Conservation (phyloP, 2,797 vertebrate species). For the Enoplosus armatus region DNA sequence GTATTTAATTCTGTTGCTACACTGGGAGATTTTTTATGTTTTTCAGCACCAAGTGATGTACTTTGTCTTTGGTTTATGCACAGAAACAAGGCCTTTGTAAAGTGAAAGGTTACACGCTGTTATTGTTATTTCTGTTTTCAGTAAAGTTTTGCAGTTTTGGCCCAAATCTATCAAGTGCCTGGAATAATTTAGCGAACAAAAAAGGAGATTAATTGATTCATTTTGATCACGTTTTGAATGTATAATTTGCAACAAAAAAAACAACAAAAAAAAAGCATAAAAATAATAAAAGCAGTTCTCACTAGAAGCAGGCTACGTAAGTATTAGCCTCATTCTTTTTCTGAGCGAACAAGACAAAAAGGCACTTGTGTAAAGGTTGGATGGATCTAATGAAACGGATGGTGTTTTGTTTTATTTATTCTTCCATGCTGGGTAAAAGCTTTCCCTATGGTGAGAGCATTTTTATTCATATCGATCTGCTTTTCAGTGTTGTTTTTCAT, state of each 20-base stretch:
- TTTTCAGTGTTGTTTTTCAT: slow-evolving; percentile 74
- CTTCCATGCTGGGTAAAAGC: slow-evolving; percentile 80
- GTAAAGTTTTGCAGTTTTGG: slow-evolving; percentile 61
- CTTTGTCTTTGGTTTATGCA: slow-evolving; percentile 1
- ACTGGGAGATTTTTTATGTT: slow-evolving; percentile 29
- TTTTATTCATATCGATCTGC: slow-evolving; percentile 74
- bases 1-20: slow-evolving; percentile 52
- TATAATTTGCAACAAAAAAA: slow-evolving; percentile 63
- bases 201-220: slow-evolving; percentile 50
- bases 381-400: slow-evolving; percentile 71
- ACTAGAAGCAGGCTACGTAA: slow-evolving; percentile 24
- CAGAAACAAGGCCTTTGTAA: slow-evolving; percentile 49
- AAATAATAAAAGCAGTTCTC: slow-evolving; percentile 29
- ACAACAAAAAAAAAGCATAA: not conserved
- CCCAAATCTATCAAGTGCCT: slow-evolving; percentile 76
- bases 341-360: slow-evolving; percentile 52
- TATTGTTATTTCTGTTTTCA: slow-evolving; percentile 35
- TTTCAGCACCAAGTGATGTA: slow-evolving; percentile 22
- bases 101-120: slow-evolving; percentile 29
- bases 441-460: slow-evolving; percentile 85
- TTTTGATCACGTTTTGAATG: slow-evolving; percentile 77
- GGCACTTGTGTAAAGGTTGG: slow-evolving; percentile 80
- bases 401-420: slow-evolving; percentile 80
- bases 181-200: slow-evolving; percentile 50
- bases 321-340: slow-evolving; percentile 21